Conservation (phyloP, 2,888 invertebrate genomes). For the Andrena chrysosceles region DNA sequence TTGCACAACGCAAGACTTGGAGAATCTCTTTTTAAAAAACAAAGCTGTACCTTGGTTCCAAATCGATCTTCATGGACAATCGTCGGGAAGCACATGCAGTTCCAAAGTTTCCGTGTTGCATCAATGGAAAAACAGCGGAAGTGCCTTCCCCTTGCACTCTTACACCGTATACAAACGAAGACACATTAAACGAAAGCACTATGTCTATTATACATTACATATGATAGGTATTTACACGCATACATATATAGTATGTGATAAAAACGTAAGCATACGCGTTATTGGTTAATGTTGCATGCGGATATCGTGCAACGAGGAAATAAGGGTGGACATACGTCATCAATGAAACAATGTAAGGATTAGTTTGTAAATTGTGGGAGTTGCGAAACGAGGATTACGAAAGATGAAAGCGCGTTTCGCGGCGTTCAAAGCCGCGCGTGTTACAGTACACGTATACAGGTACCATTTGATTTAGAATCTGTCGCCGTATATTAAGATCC, state of each 20-base stretch:
- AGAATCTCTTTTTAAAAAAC: neutral
- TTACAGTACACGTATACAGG: too few relatives aligned
- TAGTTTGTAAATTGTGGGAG: constrained; percentile 54
- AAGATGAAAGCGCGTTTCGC: too few relatives aligned
- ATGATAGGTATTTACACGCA: constrained; percentile 58
- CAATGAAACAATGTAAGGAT: constrained; percentile 20
- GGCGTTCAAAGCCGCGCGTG: too few relatives aligned
- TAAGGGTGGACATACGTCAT: constrained; percentile 28
- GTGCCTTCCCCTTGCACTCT: constrained; percentile 84
- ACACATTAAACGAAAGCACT: constrained; percentile 67
- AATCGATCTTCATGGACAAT: constrained; percentile 26
- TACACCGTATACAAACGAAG: constrained; percentile 78
- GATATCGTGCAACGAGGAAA: constrained; percentile 81
- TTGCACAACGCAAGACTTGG: neutral
- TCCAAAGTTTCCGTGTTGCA: constrained; percentile 47
- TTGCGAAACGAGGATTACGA: neutral
- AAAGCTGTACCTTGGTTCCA: neutral
- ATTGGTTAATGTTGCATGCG: constrained; percentile 77
- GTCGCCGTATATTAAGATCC: neutral
- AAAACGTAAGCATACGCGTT: constrained; percentile 59
- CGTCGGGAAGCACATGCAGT: constrained; percentile 20
- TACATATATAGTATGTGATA: constrained; percentile 51
- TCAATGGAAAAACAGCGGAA: constrained; percentile 79
- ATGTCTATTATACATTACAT: constrained; percentile 72
- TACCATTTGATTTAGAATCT: neutral